phyloP scores from a whole-genome alignment of 2,797 vertebrate genomes.

The Selene dorsalis region DNA sequence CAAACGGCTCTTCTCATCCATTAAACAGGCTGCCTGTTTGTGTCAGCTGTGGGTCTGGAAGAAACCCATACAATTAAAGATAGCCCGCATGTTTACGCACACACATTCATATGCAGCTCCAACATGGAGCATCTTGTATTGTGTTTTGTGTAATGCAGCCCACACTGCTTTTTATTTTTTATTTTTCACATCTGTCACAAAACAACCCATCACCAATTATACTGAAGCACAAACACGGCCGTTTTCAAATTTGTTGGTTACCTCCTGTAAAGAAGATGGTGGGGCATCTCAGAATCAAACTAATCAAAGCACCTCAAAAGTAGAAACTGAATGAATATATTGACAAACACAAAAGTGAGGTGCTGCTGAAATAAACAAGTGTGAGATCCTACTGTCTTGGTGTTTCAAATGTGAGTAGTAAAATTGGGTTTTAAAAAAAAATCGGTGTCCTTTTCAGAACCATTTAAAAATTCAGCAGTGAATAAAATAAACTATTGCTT shows the following conservation, averaged over 20 bases:
- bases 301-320: constrained; percentile 84
- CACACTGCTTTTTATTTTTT: constrained; percentile 52
- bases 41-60: constrained; percentile 82
- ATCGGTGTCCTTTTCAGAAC: constrained; percentile 2
- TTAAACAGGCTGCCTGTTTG: constrained; percentile 85
- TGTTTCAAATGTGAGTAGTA: constrained; percentile 45
- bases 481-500: constrained; percentile 1
- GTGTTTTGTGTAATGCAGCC: constrained; percentile 75
- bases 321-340: constrained; percentile 81
- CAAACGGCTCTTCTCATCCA: constrained; percentile 83
- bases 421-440: constrained; percentile 10
- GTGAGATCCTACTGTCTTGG: constrained; percentile 60
- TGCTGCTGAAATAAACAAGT: constrained; percentile 73
- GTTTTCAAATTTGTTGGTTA: constrained; percentile 82
- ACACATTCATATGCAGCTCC: constrained; percentile 83
- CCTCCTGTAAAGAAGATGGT: constrained; percentile 82
- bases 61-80: constrained; percentile 86
- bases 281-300: constrained; percentile 79
- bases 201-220: constrained; percentile 87
- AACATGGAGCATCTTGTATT: constrained; percentile 79
- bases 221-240: constrained; percentile 78
- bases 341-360: constrained; percentile 73
- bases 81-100: constrained; percentile 79
- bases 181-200: constrained; percentile 83
- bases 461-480: background rate